Conservation (phyloP, 2,113 vertebrate species). For the Symphodus melops region DNA sequence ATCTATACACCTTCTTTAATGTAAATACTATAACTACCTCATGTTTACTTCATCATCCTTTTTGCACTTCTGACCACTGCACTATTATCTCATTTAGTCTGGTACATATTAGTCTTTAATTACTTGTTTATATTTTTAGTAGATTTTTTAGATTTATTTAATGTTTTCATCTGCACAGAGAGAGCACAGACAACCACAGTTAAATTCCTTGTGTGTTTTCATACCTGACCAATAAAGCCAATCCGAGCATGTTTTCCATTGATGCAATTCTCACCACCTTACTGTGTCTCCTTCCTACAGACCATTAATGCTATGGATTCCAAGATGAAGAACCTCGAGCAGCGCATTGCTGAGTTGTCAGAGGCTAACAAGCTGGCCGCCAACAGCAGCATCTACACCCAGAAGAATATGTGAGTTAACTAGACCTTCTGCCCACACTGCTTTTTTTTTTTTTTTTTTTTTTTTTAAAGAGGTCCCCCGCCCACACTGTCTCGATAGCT, state of each 20-base stretch:
- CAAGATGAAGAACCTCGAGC: slow-evolving; percentile 98
- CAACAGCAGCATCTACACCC: slow-evolving; percentile 99
- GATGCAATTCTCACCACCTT: slow-evolving; percentile 2
- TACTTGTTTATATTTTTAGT: too few relatives aligned
- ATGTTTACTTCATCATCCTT: too few relatives aligned
- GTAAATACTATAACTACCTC: too few relatives aligned
- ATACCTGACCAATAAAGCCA: too few relatives aligned
- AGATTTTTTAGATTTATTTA: too few relatives aligned
- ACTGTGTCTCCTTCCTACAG: slow-evolving; percentile 75
- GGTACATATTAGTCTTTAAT: too few relatives aligned
- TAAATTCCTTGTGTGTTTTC: too few relatives aligned
- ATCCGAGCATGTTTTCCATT: not conserved
- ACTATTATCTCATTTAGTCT: too few relatives aligned
- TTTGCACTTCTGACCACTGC: too few relatives aligned
- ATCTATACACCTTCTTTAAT: too few relatives aligned
- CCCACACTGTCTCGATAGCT: slow-evolving; percentile 39
- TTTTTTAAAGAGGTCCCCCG: slow-evolving; percentile 31
- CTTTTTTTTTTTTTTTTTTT: slow-evolving; percentile 26
- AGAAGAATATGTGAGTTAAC: slow-evolving; percentile 97
- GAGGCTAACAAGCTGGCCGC: slow-evolving; percentile 99
- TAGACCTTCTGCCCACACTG: slow-evolving; percentile 51
- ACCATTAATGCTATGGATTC: slow-evolving; percentile 99
- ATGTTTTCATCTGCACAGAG: too few relatives aligned
- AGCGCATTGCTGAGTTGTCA: slow-evolving; percentile 95
- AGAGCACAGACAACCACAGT: too few relatives aligned